Conservation (phyloP, 2,113 vertebrate species). For the Micronycteris hirsuta region DNA sequence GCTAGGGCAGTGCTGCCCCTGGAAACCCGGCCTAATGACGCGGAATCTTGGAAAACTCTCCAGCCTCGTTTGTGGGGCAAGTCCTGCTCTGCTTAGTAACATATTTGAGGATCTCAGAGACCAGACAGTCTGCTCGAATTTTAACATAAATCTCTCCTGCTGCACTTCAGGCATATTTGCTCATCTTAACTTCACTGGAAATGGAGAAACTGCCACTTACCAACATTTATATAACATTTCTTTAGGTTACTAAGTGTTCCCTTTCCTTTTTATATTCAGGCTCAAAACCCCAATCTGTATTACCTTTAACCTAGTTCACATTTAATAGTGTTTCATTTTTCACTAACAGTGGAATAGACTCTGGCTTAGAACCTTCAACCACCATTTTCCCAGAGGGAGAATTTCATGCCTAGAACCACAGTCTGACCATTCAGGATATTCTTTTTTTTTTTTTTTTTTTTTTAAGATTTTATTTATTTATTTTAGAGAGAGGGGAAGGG, state of each 20-base stretch:
- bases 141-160: background rate
- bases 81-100: conserved; percentile 30
- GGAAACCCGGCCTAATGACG: conserved; percentile 13
- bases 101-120: background rate
- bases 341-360: background rate
- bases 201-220: background rate
- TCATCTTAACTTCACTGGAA: background rate
- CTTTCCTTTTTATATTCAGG: background rate
- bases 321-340: background rate
- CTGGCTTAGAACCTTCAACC: background rate
- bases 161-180: background rate
- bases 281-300: background rate
- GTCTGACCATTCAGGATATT: background rate
- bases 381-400: background rate
- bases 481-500: too few species aligned
- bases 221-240: background rate
- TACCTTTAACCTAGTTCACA: background rate
- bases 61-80: background rate
- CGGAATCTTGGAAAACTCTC: conserved; percentile 31
- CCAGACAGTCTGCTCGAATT: background rate
- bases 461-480: too few species aligned
- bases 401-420: background rate
- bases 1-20: background rate
- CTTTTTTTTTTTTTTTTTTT: too few species aligned
- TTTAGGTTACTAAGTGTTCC: background rate